Evolutionary conservation across 2,797 vertebrate genomes (phyloP), one percentile per base, ranked within the genome.

Genomic region (Ispidina picta): DNA sequence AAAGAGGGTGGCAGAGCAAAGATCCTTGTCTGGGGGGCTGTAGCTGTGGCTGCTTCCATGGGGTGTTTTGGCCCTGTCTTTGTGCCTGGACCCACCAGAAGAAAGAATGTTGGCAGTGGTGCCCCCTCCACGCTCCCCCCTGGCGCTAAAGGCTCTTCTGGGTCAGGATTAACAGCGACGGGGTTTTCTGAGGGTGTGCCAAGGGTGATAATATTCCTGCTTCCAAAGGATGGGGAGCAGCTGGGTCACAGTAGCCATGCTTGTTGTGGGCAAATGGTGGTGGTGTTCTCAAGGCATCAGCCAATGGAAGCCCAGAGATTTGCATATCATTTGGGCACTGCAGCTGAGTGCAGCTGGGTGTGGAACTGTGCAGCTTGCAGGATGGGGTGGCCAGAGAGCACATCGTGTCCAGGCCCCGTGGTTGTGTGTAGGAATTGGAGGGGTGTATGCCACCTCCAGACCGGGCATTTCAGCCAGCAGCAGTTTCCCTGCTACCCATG

Each of bases 331-430:
- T 80, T 89, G 81, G 66, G 66, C 60, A 56, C 64, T 0, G 33
- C 70, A 14, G 21, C 41, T 1, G 22, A 29, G 64, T 4, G 31
- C 65, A 4, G 85, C 21, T 1, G 28, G 48, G 21, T 2, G 0
- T 0, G 63, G 55, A 31, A 13, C 69, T 2, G 37, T 18, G 86
- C 49, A 1, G 69, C 33, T 15, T 9, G 69, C 31, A 5, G 59
- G 29, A 15, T 8, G 74, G 58, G 37, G 8, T 46, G 78, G n/a
- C 11, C 21, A 1, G 48, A 5, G 39, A 26, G 9, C 23, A 0
- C 0, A 0, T 29, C 0, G 4, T 9, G 59, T 2, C 46, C 1
- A 6, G 55, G 55, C 16, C n/a, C 71, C 1, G 1, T 6, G 64
- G 28, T 39, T 4, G 10, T 6, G 48, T 20, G 71, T 1, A 1